Conservation (phyloP, 2,888 invertebrate genomes). For the Rosalia funebris region DNA sequence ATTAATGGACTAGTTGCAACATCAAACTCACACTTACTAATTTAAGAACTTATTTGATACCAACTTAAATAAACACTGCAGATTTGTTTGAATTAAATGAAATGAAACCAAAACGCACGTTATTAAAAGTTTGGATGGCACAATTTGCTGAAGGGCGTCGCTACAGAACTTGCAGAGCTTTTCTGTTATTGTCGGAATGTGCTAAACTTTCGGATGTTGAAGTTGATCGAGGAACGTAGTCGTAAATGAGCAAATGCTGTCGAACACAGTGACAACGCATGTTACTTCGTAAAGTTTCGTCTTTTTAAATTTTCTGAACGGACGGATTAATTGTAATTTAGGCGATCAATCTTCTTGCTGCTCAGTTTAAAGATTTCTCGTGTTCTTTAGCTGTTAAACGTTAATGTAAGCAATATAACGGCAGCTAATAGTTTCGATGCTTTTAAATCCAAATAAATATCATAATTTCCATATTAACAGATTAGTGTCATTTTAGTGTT, state of each 20-base stretch:
- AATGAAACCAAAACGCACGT: conserved; percentile 31
- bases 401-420: too few species aligned
- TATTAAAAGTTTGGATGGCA: conserved; percentile 35
- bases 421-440: too few species aligned
- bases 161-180: conserved; percentile 23
- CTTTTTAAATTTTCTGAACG: conserved; percentile 16
- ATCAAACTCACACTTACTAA: too few species aligned
- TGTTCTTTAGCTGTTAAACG: too few species aligned
- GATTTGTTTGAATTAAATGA: conserved; percentile 27
- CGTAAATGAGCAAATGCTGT: conserved; percentile 37
- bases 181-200: conserved; percentile 28
- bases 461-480: too few species aligned
- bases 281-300: conserved; percentile 21
- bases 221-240: conserved; percentile 31
- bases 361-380: too few species aligned
- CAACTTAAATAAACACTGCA: conserved; percentile 19
- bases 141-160: conserved; percentile 31
- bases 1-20: too few species aligned
- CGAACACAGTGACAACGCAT: conserved; percentile 29
- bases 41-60: conserved; percentile 21
- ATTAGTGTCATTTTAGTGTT: too few species aligned
- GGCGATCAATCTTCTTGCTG: neutral
- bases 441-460: too few species aligned
- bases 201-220: conserved; percentile 27
- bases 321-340: conserved; percentile 11